Percentiles rank a stretch among this genome's conserved stretches.
phyloP scores from a whole-genome alignment of 2,113 vertebrate genomes.

The Rhinogobius similis region DNA sequence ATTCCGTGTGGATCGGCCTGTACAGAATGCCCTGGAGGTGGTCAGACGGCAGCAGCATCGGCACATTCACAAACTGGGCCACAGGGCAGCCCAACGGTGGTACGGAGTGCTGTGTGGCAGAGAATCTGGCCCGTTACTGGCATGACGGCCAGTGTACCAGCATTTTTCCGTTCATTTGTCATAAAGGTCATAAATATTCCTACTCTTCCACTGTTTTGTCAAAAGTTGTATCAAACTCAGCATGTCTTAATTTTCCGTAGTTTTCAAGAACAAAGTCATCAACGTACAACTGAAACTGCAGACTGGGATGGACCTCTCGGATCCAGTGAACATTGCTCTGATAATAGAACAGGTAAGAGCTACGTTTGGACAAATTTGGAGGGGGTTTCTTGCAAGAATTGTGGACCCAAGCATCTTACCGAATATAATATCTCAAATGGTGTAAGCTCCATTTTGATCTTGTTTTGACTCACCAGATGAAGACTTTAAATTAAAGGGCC shows the following conservation, averaged over 20 bases:
- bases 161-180: background rate
- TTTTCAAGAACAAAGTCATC: background rate
- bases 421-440: no score
- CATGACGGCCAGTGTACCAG: background rate
- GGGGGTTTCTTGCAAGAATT: no score
- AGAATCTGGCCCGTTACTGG: background rate
- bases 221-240: background rate
- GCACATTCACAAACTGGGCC: background rate
- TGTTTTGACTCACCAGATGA: no score
- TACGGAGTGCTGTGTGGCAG: background rate
- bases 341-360: background rate
- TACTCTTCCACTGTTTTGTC: background rate
- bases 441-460: no score
- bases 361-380: no score
- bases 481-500: no score
- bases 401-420: no score
- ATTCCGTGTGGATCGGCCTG: no score
- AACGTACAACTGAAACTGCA: background rate
- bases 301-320: background rate
- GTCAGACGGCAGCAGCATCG: no score
- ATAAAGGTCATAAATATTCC: background rate
- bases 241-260: background rate
- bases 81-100: background rate
- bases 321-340: background rate
- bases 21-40: no score